phyloP scores from a whole-genome alignment of 1,140 invertebrate genomes.

The Thaumetopoea pityocampa region DNA sequence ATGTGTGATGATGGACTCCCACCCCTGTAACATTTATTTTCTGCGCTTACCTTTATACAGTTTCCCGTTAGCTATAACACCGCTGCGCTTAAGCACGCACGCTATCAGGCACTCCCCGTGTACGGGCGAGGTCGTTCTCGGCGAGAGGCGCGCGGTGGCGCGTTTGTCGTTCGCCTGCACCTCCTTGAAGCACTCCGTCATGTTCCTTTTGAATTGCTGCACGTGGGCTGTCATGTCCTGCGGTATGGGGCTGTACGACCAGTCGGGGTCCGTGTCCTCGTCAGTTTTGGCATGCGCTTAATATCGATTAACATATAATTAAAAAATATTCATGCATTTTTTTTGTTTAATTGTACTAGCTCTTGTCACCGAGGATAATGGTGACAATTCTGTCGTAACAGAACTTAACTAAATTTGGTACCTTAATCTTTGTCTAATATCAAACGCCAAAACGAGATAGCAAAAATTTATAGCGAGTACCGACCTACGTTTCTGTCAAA shows the following conservation, averaged over 20 bases:
- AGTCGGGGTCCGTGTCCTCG: slow-evolving; percentile 39
- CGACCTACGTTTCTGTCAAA: no score
- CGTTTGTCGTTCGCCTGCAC: slow-evolving; percentile 48
- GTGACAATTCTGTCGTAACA: no score
- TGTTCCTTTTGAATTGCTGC: slow-evolving; percentile 52
- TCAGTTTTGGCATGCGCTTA: slow-evolving; percentile 7
- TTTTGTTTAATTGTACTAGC: no score
- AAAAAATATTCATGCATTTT: slow-evolving; percentile 3
- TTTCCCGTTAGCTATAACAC: slow-evolving; percentile 51
- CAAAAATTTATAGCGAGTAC: no score
- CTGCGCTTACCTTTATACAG: slow-evolving; percentile 53
- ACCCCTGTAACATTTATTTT: no score
- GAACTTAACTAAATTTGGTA: no score
- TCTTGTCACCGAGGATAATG: no score
- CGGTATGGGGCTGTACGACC: slow-evolving; percentile 51
- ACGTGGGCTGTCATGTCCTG: slow-evolving; percentile 40
- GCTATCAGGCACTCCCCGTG: slow-evolving; percentile 64
- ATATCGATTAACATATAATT: slow-evolving; percentile 3
- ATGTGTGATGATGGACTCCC: no score
- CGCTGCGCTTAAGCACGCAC: slow-evolving; percentile 57
- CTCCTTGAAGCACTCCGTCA: slow-evolving; percentile 60
- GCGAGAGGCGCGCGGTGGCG: slow-evolving; percentile 45
- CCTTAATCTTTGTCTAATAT: no score
- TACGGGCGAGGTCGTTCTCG: slow-evolving; percentile 52
- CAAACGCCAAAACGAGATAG: no score